Evolutionary conservation across 2,113 vertebrate species (phyloP).

Genomic region (Condylura cristata): DNA sequence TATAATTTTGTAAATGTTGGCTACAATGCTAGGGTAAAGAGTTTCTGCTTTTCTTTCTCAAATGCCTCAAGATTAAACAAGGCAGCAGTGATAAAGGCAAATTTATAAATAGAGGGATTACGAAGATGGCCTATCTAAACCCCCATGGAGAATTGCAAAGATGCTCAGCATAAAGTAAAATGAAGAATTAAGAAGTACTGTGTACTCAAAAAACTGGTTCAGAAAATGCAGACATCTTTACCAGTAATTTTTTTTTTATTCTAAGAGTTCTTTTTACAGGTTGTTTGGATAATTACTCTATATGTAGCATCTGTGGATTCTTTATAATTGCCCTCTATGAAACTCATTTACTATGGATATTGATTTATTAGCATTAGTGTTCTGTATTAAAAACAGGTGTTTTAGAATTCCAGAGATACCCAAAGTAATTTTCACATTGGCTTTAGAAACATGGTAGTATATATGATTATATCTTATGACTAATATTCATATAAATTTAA

Average conservation of each 20-base stretch:
- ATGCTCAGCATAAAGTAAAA: neutral
- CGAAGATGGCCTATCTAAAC: neutral
- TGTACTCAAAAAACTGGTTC: neutral
- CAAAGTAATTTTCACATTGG: constrained; percentile 29
- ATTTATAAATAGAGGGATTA: neutral
- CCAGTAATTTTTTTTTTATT: neutral
- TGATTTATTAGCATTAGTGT: neutral
- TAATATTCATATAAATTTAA: constrained; percentile 25
- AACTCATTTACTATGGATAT: neutral
- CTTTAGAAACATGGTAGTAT: constrained; percentile 23
- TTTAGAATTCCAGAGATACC: constrained; percentile 8
- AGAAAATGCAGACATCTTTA: neutral
- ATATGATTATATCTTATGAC: neutral
- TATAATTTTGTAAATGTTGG: neutral
- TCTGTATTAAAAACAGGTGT: neutral
- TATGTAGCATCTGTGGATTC: constrained; percentile 10
- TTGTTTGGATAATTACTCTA: neutral
- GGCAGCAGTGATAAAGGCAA: neutral
- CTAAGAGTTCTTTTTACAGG: neutral
- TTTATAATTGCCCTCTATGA: neutral
- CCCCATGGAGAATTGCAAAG: neutral
- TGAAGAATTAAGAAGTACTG: neutral
- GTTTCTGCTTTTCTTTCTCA: neutral
- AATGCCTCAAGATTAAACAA: neutral
- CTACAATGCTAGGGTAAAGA: neutral